Conservation (phyloP, 2,113 vertebrate species). For the Takifugu bimaculatus region DNA sequence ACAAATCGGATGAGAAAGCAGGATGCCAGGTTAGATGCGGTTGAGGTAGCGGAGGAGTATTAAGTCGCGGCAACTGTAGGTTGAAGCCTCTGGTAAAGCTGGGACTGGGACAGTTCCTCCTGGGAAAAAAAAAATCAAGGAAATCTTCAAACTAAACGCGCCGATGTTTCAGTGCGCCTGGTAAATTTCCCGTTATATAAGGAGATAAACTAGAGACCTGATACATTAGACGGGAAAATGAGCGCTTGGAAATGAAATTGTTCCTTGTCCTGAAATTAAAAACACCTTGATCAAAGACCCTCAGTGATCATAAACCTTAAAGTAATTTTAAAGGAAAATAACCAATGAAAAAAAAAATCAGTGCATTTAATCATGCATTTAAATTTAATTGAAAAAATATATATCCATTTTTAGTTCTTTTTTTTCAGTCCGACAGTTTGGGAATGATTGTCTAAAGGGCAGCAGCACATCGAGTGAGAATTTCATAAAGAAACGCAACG, state of each 20-base stretch:
- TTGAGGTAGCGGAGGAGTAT: slow-evolving; percentile 20
- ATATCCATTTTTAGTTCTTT: no score
- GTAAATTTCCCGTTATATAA: neutral
- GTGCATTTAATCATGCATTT: no score
- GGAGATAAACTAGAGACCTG: neutral
- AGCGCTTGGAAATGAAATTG: neutral
- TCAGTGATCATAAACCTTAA: neutral
- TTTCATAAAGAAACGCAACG: no score
- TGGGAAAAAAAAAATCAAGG: neutral
- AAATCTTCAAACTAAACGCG: neutral
- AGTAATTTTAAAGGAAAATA: no score
- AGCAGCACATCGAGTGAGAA: no score
- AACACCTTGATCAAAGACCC: neutral
- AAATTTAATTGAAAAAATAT: no score
- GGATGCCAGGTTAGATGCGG: slow-evolving; percentile 51
- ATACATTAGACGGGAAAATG: neutral
- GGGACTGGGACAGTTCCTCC: slow-evolving; percentile 17
- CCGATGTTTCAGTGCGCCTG: neutral
- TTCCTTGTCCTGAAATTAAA: slow-evolving; percentile 1
- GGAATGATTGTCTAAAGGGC: neutral
- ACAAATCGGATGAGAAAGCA: slow-evolving; percentile 64
- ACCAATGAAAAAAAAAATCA: no score
- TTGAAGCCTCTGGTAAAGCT: slow-evolving; percentile 38
- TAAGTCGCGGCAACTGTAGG: slow-evolving; percentile 7
- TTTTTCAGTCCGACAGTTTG: neutral